These are phyloP conservation scores for Macrobrachium nipponense DNA, from an alignment of 1,140 invertebrate genomes.

Conservation along the genomic window DNA sequence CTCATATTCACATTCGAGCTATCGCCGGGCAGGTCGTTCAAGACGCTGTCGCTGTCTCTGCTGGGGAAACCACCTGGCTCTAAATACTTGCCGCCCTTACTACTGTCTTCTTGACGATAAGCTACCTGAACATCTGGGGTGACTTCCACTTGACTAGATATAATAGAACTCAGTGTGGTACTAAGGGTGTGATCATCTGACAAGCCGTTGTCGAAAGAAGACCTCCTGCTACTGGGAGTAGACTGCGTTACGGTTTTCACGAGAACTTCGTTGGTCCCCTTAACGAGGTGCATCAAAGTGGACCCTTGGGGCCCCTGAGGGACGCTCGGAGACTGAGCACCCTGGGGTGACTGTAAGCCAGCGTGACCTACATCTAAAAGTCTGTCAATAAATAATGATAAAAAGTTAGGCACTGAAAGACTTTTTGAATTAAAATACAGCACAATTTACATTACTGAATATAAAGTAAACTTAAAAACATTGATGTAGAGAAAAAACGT, in stretches of 20 bases:
- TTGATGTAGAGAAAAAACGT: too few species aligned
- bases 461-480: too few species aligned
- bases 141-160: not conserved
- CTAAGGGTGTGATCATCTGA: slow-evolving; percentile 2
- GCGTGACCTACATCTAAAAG: slow-evolving; percentile 46
- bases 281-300: slow-evolving; percentile 31
- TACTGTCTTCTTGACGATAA: not conserved
- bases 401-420: not conserved
- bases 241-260: slow-evolving; percentile 36
- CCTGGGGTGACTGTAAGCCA: slow-evolving; percentile 21
- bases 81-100: not conserved
- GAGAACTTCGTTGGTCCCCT: slow-evolving; percentile 47
- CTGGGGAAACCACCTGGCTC: not conserved
- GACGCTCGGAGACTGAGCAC: not conserved
- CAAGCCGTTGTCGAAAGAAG: slow-evolving; percentile 5
- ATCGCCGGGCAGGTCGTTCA: too few species aligned
- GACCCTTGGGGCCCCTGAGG: not conserved
- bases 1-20: too few species aligned
- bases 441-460: too few species aligned
- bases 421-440: too few species aligned
- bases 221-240: slow-evolving; percentile 21
- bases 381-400: not conserved
- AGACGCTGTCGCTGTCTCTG: not conserved
- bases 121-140: not conserved
- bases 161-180: slow-evolving; percentile 8